Evolutionary conservation across 2,797 vertebrate genomes (phyloP).

Genomic region (Alosa sapidissima): DNA sequence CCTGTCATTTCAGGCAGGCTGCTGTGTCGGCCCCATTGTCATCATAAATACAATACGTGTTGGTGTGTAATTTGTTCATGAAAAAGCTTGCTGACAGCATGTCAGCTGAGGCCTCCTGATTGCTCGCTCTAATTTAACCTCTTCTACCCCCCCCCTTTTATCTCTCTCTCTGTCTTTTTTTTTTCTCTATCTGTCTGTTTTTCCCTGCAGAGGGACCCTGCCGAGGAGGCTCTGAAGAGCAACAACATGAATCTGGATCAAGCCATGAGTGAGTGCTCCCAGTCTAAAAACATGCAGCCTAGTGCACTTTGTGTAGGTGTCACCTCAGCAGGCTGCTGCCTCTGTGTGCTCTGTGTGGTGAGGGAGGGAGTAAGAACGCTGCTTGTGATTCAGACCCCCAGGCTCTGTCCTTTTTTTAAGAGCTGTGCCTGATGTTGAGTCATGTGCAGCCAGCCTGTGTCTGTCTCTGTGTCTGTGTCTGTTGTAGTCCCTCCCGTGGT

Average conservation of each 20-base stretch:
- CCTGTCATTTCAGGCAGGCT: background rate
- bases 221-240: conserved; percentile 98
- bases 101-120: background rate
- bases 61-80: background rate
- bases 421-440: background rate
- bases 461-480: background rate
- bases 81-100: background rate
- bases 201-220: conserved; percentile 91
- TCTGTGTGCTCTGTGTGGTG: background rate
- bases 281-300: background rate
- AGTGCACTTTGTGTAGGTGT: background rate
- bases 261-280: conserved; percentile 92
- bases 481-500: background rate
- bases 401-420: background rate
- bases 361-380: background rate
- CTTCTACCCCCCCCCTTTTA: background rate
- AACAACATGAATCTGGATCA: conserved; percentile 99
- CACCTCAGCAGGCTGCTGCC: background rate
- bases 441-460: conserved; percentile 16
- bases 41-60: background rate
- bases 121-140: background rate
- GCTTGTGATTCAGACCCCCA: background rate
- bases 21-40: background rate
- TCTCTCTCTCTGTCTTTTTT: background rate
- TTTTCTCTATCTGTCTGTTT: background rate